Evolutionary conservation across 1,140 invertebrate species (phyloP), one percentile per base, ranked within the genome.

Genomic region (Microplitis demolitor): DNA sequence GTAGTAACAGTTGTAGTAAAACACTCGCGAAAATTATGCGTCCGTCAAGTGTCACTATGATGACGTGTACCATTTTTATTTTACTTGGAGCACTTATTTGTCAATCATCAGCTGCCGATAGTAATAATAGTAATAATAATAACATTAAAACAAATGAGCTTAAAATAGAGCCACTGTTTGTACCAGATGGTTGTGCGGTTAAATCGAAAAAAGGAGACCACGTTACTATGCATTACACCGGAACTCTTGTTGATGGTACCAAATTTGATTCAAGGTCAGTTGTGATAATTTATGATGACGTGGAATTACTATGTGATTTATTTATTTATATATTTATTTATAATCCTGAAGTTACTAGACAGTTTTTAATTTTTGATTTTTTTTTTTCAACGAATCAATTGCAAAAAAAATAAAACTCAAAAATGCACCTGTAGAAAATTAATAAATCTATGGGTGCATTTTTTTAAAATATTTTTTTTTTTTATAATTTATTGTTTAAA

Each of bases 211-310:
- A 91, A 73, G 94, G 95, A 35, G 95, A 97, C 85, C 93, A 93
- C 89, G 90, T 98, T 45, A 95, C 94, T 61, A 97, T 98, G 96
- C 96, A 98, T 85, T 98, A 98, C 82, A 95, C 92, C 45, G 96
- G 96, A 76, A 96, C 93, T 24, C 88, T 97, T 53, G 88, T 89
- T 74, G 94, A 97, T 86, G 96, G 95, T 68, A 95, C 91, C 79
- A 95, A 97, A 87, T 98, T 98, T 82, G 96, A 98, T 85, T 97
- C 95, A 77, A 97, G 95, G 95, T 97, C 89, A 91, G 89, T 89
- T 66, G 56, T 24, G 24, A 24, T 24, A 24, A 24, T 24, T 24
- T 24, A 24, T 24, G 24, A 24, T 24, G 24, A 24, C 2, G 24
- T 24, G 24, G 24, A 24, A 24, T 24, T 24, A 24, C 24, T 24